Evolutionary conservation across 2,888 invertebrate species (phyloP), one percentile per base, ranked within the genome.

Genomic region (Harpagoxenus sublaevis): DNA sequence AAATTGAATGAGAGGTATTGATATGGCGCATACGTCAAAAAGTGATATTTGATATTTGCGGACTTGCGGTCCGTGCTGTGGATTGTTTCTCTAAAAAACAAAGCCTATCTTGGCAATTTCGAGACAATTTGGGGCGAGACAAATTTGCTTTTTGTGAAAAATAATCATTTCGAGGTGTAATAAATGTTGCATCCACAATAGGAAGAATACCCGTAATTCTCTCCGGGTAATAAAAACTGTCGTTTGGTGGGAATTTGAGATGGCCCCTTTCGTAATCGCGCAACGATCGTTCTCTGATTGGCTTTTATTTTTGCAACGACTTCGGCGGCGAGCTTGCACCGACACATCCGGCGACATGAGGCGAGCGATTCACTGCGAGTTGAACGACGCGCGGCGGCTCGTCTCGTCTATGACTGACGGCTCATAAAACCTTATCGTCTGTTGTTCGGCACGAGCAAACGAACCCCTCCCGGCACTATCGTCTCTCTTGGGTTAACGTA

Each of bases 381-480:
- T 28, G 79, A 78, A 86, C 84, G 86, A 83, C 84, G 79, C 84
- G 86, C 84, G 84, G 55, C 82, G 86, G 84, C 83, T 86, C 86
- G 88, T 87, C 87, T 88, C 84, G 85, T 66, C 84, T 89, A 92
- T 94, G 94, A 94, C 90, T 93, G 94, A 94, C 93, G 91, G 92
- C 92, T 88, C 92, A 90, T 94, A 94, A 94, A 94, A 93, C 88
- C 90, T 94, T 94, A 94, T 94, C 94, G 89, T 89, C 77, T 85
- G 85, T 90, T 90, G 90, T 92, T 93, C 89, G 89, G 89, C 89
- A 85, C 88, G 87, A 92, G 89, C 92, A 91, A 92, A 92, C 92
- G 92, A 89, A 89, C 90, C 89, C 91, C 88, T 86, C 89, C 90
- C 87, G 84, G 75, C 89, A 90, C 90, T 92, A 94, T 94, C 94